phyloP scores from a whole-genome alignment of 2,113 vertebrate genomes.

The Cyrtonyx montezumae region DNA sequence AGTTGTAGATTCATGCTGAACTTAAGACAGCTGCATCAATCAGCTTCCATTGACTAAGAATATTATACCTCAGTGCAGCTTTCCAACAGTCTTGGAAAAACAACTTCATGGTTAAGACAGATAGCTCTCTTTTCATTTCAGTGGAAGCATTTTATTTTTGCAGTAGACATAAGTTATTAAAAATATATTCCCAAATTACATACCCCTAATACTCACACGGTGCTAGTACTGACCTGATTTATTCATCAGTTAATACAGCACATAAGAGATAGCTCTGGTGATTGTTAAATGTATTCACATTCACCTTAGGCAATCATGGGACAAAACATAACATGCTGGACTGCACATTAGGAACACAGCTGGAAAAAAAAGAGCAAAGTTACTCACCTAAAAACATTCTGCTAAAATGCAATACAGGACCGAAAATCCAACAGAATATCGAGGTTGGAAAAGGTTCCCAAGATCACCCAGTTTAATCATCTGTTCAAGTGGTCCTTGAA shows the following conservation, averaged over 20 bases:
- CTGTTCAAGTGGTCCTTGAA: too few species aligned
- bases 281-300: not conserved
- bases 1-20: not conserved
- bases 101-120: not conserved
- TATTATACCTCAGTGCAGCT: not conserved
- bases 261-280: not conserved
- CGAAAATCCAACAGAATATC: not conserved
- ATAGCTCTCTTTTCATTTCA: not conserved
- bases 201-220: not conserved
- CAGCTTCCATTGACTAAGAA: not conserved
- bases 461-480: too few species aligned
- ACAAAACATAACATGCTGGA: not conserved
- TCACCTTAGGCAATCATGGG: not conserved
- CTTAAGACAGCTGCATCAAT: not conserved
- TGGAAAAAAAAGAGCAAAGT: not conserved
- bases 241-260: not conserved
- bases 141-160: not conserved
- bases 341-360: not conserved
- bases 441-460: too few species aligned
- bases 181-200: not conserved
- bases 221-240: not conserved
- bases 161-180: not conserved
- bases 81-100: not conserved
- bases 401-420: not conserved
- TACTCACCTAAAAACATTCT: not conserved